Base-by-base conservation (phyloP, 2,888 invertebrate genomes). In the Busseola fusca region DNA sequence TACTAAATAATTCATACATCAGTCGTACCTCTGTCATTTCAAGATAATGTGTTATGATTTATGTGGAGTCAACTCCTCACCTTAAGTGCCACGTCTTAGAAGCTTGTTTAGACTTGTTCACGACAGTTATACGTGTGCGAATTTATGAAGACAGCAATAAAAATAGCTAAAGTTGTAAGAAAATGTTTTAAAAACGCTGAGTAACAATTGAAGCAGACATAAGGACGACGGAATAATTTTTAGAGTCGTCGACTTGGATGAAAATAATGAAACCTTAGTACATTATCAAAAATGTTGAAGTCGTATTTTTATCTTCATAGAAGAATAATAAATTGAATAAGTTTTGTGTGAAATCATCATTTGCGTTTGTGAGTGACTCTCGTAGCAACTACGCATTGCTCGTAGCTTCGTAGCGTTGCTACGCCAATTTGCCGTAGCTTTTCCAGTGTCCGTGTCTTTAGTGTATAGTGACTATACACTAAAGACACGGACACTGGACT, bases 11-110 rank as follows among this genome's bases (percentile, higher is more conserved):
- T 90, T 88, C 89, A 89, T 84, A 77, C 83, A 80, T 84, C 84
- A 86, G 80, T 84, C 86, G 83, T 76, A 77, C 76, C 76, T 78
- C 72, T 74, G 84, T 86, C 87, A 84, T 84, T 87, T 77, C 56
- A 69, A 85, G 87, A 89, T 90, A 90, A 90, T 89, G 86, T 86
- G 72, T 54, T 80, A 80, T 89, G 91, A 90, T 91, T 90, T 90
- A 91, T 90, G 81, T 66, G 50, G 25, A 79, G 78, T 78, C 83
- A 71, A 67, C 71, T 74, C 63, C 59, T 74, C 76, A 80, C 85
- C 84, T 81, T 77, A 83, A 80, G 78, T 78, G 72, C 68, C 65
- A 69, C 72, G 69, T 81, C 84, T 77, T 66, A 77, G 72, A 73
- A 76, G 62, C 78, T 85, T 83, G 84, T 85, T 84, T 85, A 81